A percentile compares a stretch with the other conserved stretches of the same genome.
Conservation (phyloP, 1,140 invertebrate genomes). For the Wasmannia auropunctata region DNA sequence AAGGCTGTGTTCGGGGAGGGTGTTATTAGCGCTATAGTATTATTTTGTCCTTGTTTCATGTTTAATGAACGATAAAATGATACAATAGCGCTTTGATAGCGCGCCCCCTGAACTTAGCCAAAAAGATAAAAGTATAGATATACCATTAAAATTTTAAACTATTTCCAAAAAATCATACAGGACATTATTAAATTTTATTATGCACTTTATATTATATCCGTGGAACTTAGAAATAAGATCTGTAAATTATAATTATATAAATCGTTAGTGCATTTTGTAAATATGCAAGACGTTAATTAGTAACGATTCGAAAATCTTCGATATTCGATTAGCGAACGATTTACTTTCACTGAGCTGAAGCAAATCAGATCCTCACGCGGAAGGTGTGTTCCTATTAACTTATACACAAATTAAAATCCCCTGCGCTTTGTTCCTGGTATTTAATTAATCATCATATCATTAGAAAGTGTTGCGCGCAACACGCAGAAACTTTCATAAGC, state of each 20-base stretch:
- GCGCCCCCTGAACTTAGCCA: no score
- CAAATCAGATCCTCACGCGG: background rate
- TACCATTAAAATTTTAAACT: background rate
- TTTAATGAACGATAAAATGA: no score
- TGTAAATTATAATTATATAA: background rate
- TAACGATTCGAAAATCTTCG: background rate
- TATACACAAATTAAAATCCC: constrained; percentile 17
- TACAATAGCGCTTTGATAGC: no score
- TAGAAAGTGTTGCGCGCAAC: constrained; percentile 64
- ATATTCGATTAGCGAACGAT: constrained; percentile 5
- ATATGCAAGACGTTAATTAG: background rate
- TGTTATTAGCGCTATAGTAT: no score
- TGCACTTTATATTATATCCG: background rate
- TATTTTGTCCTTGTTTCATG: no score
- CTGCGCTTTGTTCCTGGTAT: constrained; percentile 23
- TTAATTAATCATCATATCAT: constrained; percentile 44
- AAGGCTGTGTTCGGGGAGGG: no score
- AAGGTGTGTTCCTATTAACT: constrained; percentile 13
- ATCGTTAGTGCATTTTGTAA: no score
- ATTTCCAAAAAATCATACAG: background rate
- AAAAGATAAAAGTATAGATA: background rate
- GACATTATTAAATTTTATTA: background rate
- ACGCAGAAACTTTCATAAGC: constrained; percentile 51
- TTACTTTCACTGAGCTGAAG: constrained; percentile 3
- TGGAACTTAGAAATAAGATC: background rate